Percentiles rank a stretch among this genome's conserved stretches.
Evolutionary conservation across 2,113 vertebrate species (phyloP).

Genomic region (Antechinus stuartii): DNA sequence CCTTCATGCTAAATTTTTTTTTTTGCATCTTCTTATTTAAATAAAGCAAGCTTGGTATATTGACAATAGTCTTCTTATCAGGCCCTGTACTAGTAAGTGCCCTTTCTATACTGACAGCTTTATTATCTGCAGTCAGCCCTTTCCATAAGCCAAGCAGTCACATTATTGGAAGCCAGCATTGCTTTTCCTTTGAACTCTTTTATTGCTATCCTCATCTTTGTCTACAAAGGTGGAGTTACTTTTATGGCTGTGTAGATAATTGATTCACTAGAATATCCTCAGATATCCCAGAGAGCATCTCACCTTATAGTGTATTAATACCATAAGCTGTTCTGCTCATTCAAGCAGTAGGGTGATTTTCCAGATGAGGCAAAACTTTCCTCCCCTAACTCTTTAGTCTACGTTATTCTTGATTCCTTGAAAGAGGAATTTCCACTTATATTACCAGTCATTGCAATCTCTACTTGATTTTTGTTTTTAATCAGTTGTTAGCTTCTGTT

Average conservation of each 20-base stretch:
- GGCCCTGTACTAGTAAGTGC: slow-evolving; percentile 35
- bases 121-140: slow-evolving; percentile 63
- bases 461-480: neutral
- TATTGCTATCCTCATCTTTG: slow-evolving; percentile 70
- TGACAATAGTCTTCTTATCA: neutral
- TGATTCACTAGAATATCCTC: slow-evolving; percentile 70
- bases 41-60: neutral
- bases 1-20: slow-evolving; percentile 6
- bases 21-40: neutral
- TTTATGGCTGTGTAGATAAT: slow-evolving; percentile 62
- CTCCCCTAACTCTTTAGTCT: slow-evolving; percentile 27
- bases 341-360: slow-evolving; percentile 58
- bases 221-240: slow-evolving; percentile 60
- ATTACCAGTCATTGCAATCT: neutral
- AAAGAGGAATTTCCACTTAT: neutral
- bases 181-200: neutral
- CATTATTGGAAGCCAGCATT: slow-evolving; percentile 40
- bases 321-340: slow-evolving; percentile 41
- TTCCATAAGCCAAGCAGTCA: slow-evolving; percentile 20
- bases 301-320: slow-evolving; percentile 50
- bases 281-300: slow-evolving; percentile 58
- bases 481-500: neutral
- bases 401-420: neutral
- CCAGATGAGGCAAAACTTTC: slow-evolving; percentile 34
- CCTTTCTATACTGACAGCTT: slow-evolving; percentile 60